These are phyloP conservation scores for Dermochelys coriacea DNA, from an alignment of 2,797 vertebrate genomes.

Conservation along the genomic window DNA sequence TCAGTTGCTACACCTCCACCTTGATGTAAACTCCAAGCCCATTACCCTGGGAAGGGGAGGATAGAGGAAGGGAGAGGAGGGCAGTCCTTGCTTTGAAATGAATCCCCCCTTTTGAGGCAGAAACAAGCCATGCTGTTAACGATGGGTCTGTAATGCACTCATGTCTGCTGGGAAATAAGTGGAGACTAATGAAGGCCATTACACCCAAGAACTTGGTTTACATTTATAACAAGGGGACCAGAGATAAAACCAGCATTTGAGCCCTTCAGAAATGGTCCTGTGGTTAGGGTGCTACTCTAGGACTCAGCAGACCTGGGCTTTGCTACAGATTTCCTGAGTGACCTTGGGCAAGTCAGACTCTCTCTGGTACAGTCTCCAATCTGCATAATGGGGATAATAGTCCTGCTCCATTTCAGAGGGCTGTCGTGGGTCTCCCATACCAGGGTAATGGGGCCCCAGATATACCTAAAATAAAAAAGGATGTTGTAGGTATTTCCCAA, in stretches of 20 bases:
- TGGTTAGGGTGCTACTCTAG: background rate
- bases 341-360: background rate
- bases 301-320: background rate
- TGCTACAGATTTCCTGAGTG: background rate
- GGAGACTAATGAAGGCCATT: background rate
- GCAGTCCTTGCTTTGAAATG: background rate
- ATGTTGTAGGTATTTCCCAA: background rate
- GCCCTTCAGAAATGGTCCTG: fast-evolving
- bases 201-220: background rate
- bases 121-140: too few relatives aligned
- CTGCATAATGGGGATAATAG: background rate
- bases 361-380: background rate
- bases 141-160: background rate
- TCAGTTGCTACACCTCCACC: background rate
- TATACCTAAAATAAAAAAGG: background rate
- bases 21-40: background rate
- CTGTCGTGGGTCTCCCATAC: background rate
- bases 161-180: background rate
- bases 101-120: background rate
- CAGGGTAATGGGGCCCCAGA: background rate
- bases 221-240: background rate
- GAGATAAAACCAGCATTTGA: background rate
- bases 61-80: background rate
- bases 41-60: background rate
- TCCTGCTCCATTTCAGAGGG: background rate